Percentiles rank a stretch among this genome's conserved stretches.
Evolutionary conservation across 2,113 vertebrate species (phyloP).

Genomic region (Turnix velox): DNA sequence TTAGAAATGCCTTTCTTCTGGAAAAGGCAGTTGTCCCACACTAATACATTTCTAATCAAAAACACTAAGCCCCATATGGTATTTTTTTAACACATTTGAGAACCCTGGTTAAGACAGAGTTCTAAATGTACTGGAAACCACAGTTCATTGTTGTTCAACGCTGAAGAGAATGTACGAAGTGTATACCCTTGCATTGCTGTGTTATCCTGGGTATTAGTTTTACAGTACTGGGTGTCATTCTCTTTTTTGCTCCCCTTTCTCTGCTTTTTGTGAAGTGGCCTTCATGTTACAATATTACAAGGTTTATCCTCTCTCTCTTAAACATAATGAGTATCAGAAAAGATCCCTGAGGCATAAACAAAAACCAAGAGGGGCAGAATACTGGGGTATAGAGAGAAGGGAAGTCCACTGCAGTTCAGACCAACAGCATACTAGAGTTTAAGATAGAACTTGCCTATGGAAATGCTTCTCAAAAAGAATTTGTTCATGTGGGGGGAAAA

Average conservation of each 20-base stretch:
- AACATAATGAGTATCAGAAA: background rate
- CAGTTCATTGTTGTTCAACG: constrained; percentile 23
- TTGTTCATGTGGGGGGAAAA: too few relatives aligned
- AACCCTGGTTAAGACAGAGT: background rate
- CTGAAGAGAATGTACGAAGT: background rate
- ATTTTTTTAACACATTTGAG: constrained; percentile 54
- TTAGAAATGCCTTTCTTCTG: constrained; percentile 50
- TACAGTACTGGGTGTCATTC: background rate
- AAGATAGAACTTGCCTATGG: background rate
- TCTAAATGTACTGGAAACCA: constrained; percentile 27
- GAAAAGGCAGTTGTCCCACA: constrained; percentile 35
- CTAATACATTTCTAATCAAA: constrained; percentile 58
- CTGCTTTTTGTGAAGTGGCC: background rate
- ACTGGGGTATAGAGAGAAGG: background rate
- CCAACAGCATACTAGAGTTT: background rate
- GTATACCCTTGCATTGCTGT: background rate
- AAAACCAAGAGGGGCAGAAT: background rate
- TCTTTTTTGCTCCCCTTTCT: background rate
- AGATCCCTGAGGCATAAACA: background rate
- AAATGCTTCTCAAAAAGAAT: background rate
- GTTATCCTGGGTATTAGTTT: background rate
- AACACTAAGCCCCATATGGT: constrained; percentile 15
- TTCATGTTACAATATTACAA: background rate
- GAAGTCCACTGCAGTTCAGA: background rate
- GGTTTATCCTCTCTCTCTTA: background rate